phyloP scores from a whole-genome alignment of 92 coral and sea anemone species.

The Umimayanthus kanabou region DNA sequence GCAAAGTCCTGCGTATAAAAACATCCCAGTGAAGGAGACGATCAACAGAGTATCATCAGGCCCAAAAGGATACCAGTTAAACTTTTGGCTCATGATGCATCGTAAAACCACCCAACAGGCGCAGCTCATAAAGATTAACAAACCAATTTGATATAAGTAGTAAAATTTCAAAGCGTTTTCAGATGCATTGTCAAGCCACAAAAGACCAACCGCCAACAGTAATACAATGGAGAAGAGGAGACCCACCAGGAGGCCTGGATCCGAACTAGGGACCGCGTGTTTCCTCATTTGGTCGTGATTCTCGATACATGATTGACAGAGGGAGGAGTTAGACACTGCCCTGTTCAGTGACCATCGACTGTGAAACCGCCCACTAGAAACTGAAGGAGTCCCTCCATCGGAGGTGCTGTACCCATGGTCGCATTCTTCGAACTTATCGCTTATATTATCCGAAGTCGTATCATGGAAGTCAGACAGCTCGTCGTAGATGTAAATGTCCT shows the following conservation, averaged over 20 bases:
- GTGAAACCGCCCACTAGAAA: constrained; percentile 73
- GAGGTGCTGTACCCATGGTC: constrained; percentile 91
- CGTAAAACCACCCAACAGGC: constrained; percentile 94
- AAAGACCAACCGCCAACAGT: constrained; percentile 83
- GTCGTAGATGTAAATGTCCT: constrained; percentile 96
- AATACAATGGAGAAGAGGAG: constrained; percentile 84
- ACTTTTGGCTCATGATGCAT: constrained; percentile 89
- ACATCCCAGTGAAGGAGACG: constrained; percentile 85
- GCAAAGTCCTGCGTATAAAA: constrained; percentile 89
- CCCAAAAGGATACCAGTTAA: constrained; percentile 89
- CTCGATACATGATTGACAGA: constrained; percentile 89
- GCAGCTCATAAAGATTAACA: constrained; percentile 76
- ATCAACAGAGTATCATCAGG: constrained; percentile 87
- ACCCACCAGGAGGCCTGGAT: constrained; percentile 91
- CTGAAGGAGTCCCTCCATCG: constrained; percentile 87
- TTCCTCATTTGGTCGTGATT: constrained; percentile 77
- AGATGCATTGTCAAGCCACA: constrained; percentile 87
- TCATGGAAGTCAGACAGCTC: constrained; percentile 91
- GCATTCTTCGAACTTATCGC: constrained; percentile 82
- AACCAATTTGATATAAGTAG: constrained; percentile 80
- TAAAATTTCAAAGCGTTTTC: constrained; percentile 83
- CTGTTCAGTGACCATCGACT: constrained; percentile 83
- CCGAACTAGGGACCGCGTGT: constrained; percentile 87
- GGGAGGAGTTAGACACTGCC: constrained; percentile 84
- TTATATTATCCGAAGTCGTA: constrained; percentile 84